Conservation (phyloP, 2,888 invertebrate genomes). For the Exephanes ischioxanthus region DNA sequence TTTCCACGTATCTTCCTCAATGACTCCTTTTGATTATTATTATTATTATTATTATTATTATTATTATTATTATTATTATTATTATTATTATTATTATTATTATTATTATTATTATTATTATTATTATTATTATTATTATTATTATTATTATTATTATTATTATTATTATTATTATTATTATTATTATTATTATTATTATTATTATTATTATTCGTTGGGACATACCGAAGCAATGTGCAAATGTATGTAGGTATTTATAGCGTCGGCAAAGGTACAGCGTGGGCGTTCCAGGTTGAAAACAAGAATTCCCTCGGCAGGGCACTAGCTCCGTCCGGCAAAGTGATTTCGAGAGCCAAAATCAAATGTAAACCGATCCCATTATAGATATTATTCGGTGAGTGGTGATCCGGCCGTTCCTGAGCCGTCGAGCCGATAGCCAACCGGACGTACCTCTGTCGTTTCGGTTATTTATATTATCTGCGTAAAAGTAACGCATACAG, state of each 20-base stretch:
- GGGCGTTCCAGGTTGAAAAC: slow-evolving; percentile 25
- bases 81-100: background rate
- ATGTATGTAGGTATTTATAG: slow-evolving; percentile 23
- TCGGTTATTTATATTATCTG: slow-evolving; percentile 8
- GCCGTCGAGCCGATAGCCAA: slow-evolving; percentile 27
- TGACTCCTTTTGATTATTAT: background rate
- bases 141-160: background rate
- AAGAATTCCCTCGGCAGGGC: slow-evolving; percentile 5
- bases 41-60: background rate
- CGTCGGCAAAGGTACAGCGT: background rate
- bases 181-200: background rate
- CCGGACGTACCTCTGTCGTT: slow-evolving; percentile 43
- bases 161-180: background rate
- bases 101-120: background rate
- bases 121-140: background rate
- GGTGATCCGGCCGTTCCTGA: slow-evolving; percentile 21
- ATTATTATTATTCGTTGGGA: background rate
- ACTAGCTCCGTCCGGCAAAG: slow-evolving; percentile 34
- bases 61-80: background rate
- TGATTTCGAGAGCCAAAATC: slow-evolving; percentile 63
- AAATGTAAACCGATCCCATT: slow-evolving; percentile 64
- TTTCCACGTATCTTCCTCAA: slow-evolving; percentile 11
- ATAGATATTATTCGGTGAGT: slow-evolving; percentile 54
- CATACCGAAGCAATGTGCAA: background rate
- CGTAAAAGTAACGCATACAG: background rate